These are phyloP conservation scores for Bergia sp. DNA, from an alignment of 92 coral and sea anemone species.

Conservation along the genomic window DNA sequence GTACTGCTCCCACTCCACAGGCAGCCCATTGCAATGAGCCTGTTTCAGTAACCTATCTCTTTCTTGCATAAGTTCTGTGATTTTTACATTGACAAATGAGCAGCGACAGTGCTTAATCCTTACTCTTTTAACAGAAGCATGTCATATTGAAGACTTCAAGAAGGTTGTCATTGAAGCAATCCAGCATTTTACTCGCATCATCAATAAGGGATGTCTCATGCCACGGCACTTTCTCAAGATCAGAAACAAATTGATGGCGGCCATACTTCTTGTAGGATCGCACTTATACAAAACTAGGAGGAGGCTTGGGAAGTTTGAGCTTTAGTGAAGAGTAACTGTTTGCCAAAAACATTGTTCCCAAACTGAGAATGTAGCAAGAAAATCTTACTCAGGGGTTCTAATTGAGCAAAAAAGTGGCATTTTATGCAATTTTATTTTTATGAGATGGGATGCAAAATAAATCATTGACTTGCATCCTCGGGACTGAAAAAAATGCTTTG, in stretches of 20 bases:
- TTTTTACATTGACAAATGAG: slow-evolving; percentile 45
- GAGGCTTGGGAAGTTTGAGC: slow-evolving; percentile 47
- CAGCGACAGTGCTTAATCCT: slow-evolving; percentile 27
- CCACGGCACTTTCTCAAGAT: slow-evolving; percentile 59
- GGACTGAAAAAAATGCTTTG: too few species aligned
- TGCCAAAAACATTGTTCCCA: too few species aligned
- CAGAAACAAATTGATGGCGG: slow-evolving; percentile 53
- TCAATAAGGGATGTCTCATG: slow-evolving; percentile 38
- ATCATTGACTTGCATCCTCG: too few species aligned
- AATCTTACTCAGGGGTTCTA: too few species aligned
- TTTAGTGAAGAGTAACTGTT: slow-evolving; percentile 14
- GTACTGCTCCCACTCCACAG: slow-evolving; percentile 51
- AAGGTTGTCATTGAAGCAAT: slow-evolving; percentile 46
- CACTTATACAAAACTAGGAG: slow-evolving; percentile 48
- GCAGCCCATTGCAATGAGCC: slow-evolving; percentile 46
- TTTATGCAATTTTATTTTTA: too few species aligned
- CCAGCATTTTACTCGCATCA: slow-evolving; percentile 53
- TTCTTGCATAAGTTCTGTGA: slow-evolving; percentile 38
- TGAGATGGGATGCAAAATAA: too few species aligned
- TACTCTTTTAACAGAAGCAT: background rate
- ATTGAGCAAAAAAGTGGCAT: too few species aligned
- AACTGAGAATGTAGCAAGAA: too few species aligned
- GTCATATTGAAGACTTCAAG: slow-evolving; percentile 43
- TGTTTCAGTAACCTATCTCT: slow-evolving; percentile 43
- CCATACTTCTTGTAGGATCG: slow-evolving; percentile 50